Base-by-base conservation (phyloP, 1,140 invertebrate species). In the Platyura marginata region DNA sequence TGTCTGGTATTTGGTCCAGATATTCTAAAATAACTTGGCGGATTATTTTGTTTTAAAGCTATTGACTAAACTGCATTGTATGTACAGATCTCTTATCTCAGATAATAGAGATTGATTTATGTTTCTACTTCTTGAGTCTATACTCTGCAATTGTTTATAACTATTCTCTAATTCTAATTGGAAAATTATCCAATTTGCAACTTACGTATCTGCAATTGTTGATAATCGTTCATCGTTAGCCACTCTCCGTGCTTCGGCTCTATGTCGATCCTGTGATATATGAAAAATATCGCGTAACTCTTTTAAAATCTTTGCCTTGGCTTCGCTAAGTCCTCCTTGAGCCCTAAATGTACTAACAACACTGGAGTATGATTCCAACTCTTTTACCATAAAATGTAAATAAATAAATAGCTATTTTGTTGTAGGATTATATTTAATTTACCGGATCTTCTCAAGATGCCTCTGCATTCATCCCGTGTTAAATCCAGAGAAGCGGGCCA, bases 201-300 rank as follows among this genome's bases (percentile, higher is more conserved):
- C 74, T 72, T 72, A 90, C 86, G 81, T 77, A 56, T 87, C 79
- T 51, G 88, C 84, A 61, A 94, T 85, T 38, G 81, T 83, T 50
- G 77, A 72, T 41, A 94, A 65, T 59, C 81, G 76, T 59, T 93
- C 87, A 67, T 93, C 88, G 67, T 89, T 93, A 44, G 85, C 79
- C 47, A 84, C 88, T 55, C 88, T 71, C 46, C 88, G 68, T 50
- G 91, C 74, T 70, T 94, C 90, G 46, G 88, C 87, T 50, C 81
- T 76, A 62, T 93, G 87, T 49, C 90, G 71, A 61, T 93, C 90
- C 55, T 78, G 74, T 40, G 83, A 78, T 59, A 94, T 91, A 64
- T 85, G 84, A 49, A 94, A 74, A 56, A 76, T 69, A 54, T 71
- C 71, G 51, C 82, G 75, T 44, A 91, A 64, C 57, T 92, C 84